Evolutionary conservation across 1,140 invertebrate genomes (phyloP).

Genomic region (Notospermus geniculatus): DNA sequence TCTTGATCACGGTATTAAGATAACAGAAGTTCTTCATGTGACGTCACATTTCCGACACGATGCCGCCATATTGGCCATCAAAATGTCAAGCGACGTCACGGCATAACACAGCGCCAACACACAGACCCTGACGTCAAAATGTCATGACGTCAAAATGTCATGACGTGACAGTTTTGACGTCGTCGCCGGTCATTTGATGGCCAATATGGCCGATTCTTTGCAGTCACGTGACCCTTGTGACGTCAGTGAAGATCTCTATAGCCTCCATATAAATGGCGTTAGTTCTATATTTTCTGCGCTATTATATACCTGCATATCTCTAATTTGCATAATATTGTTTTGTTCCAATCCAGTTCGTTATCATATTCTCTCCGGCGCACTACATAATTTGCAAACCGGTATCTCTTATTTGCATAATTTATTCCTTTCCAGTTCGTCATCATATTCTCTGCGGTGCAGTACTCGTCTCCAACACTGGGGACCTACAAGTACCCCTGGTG

Average conservation of each 20-base stretch:
- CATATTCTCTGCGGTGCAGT: conserved; percentile 36
- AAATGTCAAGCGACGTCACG: not conserved
- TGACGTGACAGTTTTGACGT: too few relatives aligned
- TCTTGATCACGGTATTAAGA: conserved; percentile 29
- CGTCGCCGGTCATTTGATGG: too few relatives aligned
- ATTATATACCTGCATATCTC: not conserved
- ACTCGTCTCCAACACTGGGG: conserved; percentile 26
- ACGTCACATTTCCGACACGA: not conserved
- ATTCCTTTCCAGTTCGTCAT: conserved; percentile 39
- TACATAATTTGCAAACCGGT: not conserved
- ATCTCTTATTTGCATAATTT: not conserved
- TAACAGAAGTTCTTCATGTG: too few relatives aligned
- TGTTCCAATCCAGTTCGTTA: not conserved
- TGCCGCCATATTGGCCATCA: not conserved
- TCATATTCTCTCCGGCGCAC: not conserved
- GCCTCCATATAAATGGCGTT: not conserved
- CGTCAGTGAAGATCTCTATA: not conserved
- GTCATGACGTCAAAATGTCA: too few relatives aligned
- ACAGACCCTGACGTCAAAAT: too few relatives aligned
- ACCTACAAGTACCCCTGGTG: conserved; percentile 33
- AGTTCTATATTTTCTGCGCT: not conserved
- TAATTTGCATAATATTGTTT: not conserved
- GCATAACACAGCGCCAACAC: too few relatives aligned
- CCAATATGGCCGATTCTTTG: too few relatives aligned
- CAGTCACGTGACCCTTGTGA: too few relatives aligned